A percentile compares a stretch with the other conserved stretches of the same genome.
phyloP scores from a whole-genome alignment of 2,797 vertebrate genomes.

The Arctocebus calabarensis region DNA sequence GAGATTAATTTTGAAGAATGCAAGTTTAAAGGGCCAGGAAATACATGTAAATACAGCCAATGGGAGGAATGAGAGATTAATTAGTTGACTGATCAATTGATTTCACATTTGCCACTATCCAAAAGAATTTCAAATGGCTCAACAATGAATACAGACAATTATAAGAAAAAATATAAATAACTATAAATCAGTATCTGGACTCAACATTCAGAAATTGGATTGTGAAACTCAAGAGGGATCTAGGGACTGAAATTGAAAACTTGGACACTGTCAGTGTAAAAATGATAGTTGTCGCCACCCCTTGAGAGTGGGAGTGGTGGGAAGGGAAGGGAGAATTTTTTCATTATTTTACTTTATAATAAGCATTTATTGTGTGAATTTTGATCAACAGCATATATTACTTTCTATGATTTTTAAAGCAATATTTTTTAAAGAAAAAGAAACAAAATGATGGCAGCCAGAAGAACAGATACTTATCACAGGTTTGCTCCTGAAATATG shows the following conservation, averaged over 20 bases:
- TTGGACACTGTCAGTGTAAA: conserved; percentile 50
- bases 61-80: not conserved
- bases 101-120: conserved; percentile 27
- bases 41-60: not conserved
- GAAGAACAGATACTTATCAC: not conserved
- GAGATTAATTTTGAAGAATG: not conserved
- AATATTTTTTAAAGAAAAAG: not conserved
- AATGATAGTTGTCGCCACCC: conserved; percentile 64
- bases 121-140: conserved; percentile 9
- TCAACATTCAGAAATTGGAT: conserved; percentile 54
- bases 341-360: conserved; percentile 27
- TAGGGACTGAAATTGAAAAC: conserved; percentile 67
- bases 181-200: conserved; percentile 68
- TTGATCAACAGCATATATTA: conserved; percentile 52
- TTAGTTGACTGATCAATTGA: not conserved
- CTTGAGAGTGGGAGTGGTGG: conserved; percentile 64
- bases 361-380: conserved; percentile 41
- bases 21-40: not conserved
- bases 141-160: conserved; percentile 27
- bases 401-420: not conserved
- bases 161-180: conserved; percentile 54
- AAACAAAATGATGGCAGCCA: conserved; percentile 5
- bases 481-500: conserved; percentile 5
- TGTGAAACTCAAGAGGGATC: conserved; percentile 72
- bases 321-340: not conserved